Evolutionary conservation across 2,113 vertebrate genomes (phyloP).

Genomic region (Thymallus thymallus): DNA sequence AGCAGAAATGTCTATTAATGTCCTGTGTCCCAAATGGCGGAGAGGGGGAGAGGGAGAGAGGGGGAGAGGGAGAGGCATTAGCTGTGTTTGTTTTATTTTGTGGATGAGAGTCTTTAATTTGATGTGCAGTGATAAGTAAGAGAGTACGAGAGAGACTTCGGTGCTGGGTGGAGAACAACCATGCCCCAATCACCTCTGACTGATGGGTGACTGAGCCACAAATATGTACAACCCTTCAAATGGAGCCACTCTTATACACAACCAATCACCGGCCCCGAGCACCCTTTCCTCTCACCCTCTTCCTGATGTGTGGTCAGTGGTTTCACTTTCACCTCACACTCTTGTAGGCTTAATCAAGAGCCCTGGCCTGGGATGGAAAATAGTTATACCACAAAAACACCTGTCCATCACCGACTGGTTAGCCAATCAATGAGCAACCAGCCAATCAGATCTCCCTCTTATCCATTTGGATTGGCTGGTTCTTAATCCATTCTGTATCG

Average conservation of each 20-base stretch:
- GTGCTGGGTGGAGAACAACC: too few relatives aligned
- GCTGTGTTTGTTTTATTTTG: too few relatives aligned
- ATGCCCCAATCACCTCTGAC: too few relatives aligned
- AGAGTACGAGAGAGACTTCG: too few relatives aligned
- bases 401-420: conserved; percentile 10
- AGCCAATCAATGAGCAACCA: conserved; percentile 56
- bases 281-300: conserved; percentile 47
- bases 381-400: conserved; percentile 24
- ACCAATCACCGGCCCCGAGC: conserved; percentile 33
- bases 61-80: too few relatives aligned
- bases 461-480: conserved; percentile 53
- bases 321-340: conserved; percentile 32
- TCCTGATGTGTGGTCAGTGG: conserved; percentile 46
- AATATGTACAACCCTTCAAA: not conserved
- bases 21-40: too few relatives aligned
- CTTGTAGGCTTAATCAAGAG: conserved; percentile 51
- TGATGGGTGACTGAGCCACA: too few relatives aligned
- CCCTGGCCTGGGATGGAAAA: conserved; percentile 15
- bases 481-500: conserved; percentile 58
- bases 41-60: too few relatives aligned
- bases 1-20: too few relatives aligned
- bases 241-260: not conserved
- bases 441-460: conserved; percentile 54
- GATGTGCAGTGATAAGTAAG: too few relatives aligned
- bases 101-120: too few relatives aligned